Evolutionary conservation across 2,888 invertebrate species (phyloP), one percentile per base, ranked within the genome.

Genomic region (Drepana falcataria): DNA sequence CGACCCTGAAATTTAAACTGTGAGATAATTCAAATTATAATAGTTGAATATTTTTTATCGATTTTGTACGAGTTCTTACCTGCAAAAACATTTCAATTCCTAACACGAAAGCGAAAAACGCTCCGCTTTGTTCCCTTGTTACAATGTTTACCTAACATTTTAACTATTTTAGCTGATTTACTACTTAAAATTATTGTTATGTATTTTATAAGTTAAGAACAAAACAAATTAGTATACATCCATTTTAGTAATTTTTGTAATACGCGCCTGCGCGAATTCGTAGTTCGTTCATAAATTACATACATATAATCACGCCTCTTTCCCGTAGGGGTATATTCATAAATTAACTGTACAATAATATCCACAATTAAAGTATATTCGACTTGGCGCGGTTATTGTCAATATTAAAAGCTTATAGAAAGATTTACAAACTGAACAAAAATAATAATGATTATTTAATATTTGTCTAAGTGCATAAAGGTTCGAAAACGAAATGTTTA

Each of bases 81-180:
- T 89, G 89, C 78, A 81, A 74, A 87, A 88, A 88, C 90, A 91
- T 90, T 85, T 91, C 90, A 91, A 75, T 85, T 80, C 75, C 65
- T 78, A 84, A 77, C 72, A 74, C 68, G 60, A 76, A 75, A 81
- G 83, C 81, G 78, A 84, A 75, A 79, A 66, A 59, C 81, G 81
- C 85, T 78, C 69, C 62, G 73, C 75, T 78, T 85, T 81, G 80
- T 75, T 81, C 73, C 76, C 77, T 66, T 74, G 55, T 47, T 71
- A 68, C 59, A 67, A 65, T 69, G 63, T 70, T 73, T 76, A 51
- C 71, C 75, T 79, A 83, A 78, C 88, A 89, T 89, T 82, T 81
- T 87, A 75, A 61, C 64, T 70, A 44, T 66, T 55, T 72, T 75
- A 58, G 60, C 51, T 64, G 68, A 66, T 65, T 62, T 64, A 59